phyloP scores from a whole-genome alignment of 2,113 vertebrate species.

The Donacobius atricapilla region DNA sequence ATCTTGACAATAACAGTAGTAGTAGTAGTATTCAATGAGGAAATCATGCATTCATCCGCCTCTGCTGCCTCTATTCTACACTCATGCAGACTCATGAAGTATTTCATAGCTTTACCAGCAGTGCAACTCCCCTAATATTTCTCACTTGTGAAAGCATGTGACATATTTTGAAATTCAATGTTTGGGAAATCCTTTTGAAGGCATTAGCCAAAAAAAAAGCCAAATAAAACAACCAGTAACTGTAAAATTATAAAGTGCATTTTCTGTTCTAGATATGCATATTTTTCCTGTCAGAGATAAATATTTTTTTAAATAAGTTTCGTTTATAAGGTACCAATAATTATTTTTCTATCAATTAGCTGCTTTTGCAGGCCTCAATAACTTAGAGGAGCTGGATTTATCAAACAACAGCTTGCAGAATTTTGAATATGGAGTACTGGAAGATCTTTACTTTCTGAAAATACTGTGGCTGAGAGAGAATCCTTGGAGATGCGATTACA shows the following conservation, averaged over 20 bases:
- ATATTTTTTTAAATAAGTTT: background rate
- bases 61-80: background rate
- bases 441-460: conserved; percentile 94
- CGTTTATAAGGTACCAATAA: background rate
- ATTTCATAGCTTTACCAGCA: background rate
- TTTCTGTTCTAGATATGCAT: background rate
- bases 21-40: background rate
- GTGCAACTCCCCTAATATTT: background rate
- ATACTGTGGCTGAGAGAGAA: conserved; percentile 85
- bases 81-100: background rate
- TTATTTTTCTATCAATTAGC: conserved; percentile 69
- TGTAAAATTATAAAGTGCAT: background rate
- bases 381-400: conserved; percentile 90
- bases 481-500: conserved; percentile 96
- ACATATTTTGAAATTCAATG: background rate
- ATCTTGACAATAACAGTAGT: background rate
- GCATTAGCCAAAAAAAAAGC: background rate
- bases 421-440: conserved; percentile 91
- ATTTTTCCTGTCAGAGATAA: background rate
- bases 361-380: conserved; percentile 87
- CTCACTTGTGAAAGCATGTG: background rate
- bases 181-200: background rate
- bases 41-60: background rate
- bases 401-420: conserved; percentile 90
- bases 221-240: background rate